These are phyloP conservation scores for Cetonia aurata DNA, from an alignment of 2,888 invertebrate genomes.

Conservation along the genomic window DNA sequence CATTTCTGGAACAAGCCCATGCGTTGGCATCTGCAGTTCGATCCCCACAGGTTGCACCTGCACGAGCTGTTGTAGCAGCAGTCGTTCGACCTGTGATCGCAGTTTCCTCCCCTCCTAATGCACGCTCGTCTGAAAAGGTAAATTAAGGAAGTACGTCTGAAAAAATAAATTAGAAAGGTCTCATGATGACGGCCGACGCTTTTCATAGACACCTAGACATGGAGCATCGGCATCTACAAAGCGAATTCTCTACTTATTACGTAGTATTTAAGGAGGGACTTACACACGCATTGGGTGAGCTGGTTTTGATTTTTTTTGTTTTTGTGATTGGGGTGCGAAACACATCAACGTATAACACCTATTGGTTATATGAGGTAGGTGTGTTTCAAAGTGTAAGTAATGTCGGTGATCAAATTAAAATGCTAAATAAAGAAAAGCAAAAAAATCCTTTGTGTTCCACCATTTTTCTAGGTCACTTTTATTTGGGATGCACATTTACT, in stretches of 20 bases:
- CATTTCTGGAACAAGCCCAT: constrained; percentile 91
- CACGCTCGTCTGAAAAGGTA: constrained; percentile 89
- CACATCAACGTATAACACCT: no score
- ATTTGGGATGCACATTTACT: no score
- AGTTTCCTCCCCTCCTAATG: constrained; percentile 84
- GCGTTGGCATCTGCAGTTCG: constrained; percentile 89
- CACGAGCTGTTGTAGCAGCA: constrained; percentile 90
- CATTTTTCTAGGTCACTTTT: no score
- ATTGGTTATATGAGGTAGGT: no score
- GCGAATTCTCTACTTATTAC: constrained; percentile 30
- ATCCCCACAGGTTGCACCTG: constrained; percentile 90
- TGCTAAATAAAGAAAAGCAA: no score
- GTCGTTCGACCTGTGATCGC: constrained; percentile 86
- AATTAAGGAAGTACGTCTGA: constrained; percentile 86
- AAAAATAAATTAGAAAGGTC: constrained; percentile 70
- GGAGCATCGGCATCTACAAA: constrained; percentile 44
- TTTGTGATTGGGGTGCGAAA: no score
- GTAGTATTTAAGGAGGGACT: not conserved
- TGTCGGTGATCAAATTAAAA: no score
- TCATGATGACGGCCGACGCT: constrained; percentile 59
- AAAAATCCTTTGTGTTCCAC: no score
- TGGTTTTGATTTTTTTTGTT: no score
- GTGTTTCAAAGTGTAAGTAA: no score
- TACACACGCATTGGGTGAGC: not conserved
- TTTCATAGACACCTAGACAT: constrained; percentile 46